Percentiles rank a stretch among this genome's conserved stretches.
Evolutionary conservation across 2,797 vertebrate species (phyloP).

Genomic region (Echiichthys vipera): DNA sequence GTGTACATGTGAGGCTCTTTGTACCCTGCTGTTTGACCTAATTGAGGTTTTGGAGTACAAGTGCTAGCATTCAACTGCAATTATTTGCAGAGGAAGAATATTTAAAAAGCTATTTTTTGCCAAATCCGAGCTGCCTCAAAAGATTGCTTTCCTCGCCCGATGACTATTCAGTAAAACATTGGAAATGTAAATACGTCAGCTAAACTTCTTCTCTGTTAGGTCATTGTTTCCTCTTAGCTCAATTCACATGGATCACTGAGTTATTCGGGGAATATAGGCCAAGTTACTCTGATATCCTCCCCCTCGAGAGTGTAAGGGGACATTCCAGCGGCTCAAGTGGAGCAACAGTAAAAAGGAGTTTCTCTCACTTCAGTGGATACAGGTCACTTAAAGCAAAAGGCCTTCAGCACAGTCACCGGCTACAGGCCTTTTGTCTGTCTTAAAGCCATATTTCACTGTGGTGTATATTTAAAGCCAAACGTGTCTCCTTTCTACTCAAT

Average conservation of each 20-base stretch:
- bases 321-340: slow-evolving; percentile 69
- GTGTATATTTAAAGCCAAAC: background rate
- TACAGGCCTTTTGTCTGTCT: slow-evolving; percentile 19
- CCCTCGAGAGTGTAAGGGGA: slow-evolving; percentile 60
- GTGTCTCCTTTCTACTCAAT: background rate
- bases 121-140: slow-evolving; percentile 2
- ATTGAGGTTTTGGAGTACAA: slow-evolving; percentile 25
- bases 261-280: slow-evolving; percentile 77
- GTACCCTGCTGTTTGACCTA: slow-evolving; percentile 32
- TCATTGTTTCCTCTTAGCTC: slow-evolving; percentile 64
- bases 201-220: slow-evolving; percentile 45
- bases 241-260: slow-evolving; percentile 57
- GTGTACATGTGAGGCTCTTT: slow-evolving; percentile 23
- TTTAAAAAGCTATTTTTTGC: background rate
- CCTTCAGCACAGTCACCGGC: slow-evolving; percentile 45
- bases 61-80: background rate
- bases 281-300: slow-evolving; percentile 73
- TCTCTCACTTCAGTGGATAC: slow-evolving; percentile 52
- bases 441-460: slow-evolving; percentile 23
- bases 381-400: slow-evolving; percentile 56
- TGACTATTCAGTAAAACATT: slow-evolving; percentile 22
- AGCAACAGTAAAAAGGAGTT: slow-evolving; percentile 62
- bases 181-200: slow-evolving; percentile 39
- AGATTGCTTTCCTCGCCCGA: slow-evolving; percentile 2
- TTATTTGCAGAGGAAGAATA: slow-evolving; percentile 1